phyloP scores from a whole-genome alignment of 1,140 invertebrate species.

The Gonioctena quinquepunctata region DNA sequence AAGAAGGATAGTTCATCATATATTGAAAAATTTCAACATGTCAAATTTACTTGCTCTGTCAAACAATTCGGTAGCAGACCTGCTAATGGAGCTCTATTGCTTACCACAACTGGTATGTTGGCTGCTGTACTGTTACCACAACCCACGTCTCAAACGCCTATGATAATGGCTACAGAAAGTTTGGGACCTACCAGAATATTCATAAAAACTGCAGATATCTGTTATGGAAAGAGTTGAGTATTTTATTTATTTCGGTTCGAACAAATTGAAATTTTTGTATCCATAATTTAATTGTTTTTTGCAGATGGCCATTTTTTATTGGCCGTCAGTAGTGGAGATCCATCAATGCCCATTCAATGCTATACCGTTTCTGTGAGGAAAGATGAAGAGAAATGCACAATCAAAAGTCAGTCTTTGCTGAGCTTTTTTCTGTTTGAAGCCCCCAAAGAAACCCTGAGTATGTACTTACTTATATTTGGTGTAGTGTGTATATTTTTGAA shows the following conservation, averaged over 20 bases:
- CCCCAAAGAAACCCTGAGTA: conserved; percentile 57
- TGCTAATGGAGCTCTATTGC: conserved; percentile 77
- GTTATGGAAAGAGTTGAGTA: conserved; percentile 69
- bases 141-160: conserved; percentile 44
- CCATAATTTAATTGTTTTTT: too few species aligned
- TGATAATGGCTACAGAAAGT: conserved; percentile 66
- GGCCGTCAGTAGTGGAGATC: conserved; percentile 72
- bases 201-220: conserved; percentile 75
- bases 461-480: too few species aligned
- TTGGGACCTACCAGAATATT: conserved; percentile 73
- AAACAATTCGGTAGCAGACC: conserved; percentile 84
- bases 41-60: conserved; percentile 77
- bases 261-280: too few species aligned
- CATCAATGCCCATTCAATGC: conserved; percentile 74
- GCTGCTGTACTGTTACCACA: conserved; percentile 67
- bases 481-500: too few species aligned
- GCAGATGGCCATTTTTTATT: conserved; percentile 79
- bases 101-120: conserved; percentile 84
- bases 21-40: conserved; percentile 81
- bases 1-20: conserved; percentile 83
- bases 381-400: conserved; percentile 58
- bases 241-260: too few species aligned
- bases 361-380: conserved; percentile 69
- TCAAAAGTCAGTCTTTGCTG: conserved; percentile 75
- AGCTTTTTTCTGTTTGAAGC: conserved; percentile 78